These are phyloP conservation scores for Lucilia sericata DNA, from an alignment of 1,140 invertebrate genomes.

Conservation along the genomic window DNA sequence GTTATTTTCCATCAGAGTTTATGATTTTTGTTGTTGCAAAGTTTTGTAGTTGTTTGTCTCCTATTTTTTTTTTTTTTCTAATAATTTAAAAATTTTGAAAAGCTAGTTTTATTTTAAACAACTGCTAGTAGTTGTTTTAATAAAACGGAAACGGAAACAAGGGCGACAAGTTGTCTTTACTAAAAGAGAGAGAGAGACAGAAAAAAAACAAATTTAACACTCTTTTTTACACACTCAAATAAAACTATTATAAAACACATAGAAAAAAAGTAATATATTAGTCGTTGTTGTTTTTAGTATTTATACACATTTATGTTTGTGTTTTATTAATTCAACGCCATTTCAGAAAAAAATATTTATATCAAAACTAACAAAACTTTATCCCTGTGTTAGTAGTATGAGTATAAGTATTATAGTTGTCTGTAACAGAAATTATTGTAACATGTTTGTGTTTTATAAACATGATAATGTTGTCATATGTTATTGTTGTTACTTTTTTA, in stretches of 20 bases:
- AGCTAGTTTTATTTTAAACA: neutral
- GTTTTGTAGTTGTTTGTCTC: neutral
- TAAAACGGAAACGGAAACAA: neutral
- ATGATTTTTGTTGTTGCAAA: too few relatives aligned
- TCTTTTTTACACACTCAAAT: neutral
- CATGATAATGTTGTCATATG: neutral
- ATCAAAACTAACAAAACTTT: too few relatives aligned
- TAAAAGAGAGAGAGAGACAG: neutral
- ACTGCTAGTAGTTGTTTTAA: neutral
- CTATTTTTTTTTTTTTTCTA: neutral
- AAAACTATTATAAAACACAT: neutral
- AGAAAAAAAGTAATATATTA: neutral
- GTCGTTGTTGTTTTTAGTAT: neutral
- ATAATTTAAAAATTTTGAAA: neutral
- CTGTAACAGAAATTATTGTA: neutral
- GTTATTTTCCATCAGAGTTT: too few relatives aligned
- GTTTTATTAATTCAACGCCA: conserved; percentile 8
- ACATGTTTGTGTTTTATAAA: neutral
- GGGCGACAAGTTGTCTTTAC: neutral
- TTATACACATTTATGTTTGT: neutral
- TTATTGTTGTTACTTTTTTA: conserved; percentile 12
- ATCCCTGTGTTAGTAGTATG: too few relatives aligned
- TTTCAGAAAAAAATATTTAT: neutral
- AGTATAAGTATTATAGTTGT: too few relatives aligned
- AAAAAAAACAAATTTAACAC: neutral